Conservation (phyloP, 2,113 vertebrate species). For the Myanophis thanlyinensis region DNA sequence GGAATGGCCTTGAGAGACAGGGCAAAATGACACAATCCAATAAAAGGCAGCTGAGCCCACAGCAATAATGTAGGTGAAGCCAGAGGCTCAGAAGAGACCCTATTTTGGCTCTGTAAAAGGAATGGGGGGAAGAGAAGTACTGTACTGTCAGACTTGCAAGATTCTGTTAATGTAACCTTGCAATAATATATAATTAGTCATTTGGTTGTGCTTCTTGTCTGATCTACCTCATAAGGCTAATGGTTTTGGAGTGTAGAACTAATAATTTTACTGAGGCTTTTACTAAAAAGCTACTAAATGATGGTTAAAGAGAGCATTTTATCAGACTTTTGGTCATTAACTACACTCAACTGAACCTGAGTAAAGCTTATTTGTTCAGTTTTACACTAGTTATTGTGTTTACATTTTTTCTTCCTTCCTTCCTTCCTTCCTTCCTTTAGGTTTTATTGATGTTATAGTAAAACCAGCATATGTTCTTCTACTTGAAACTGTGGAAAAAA, state of each 20-base stretch:
- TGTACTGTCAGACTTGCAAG: not conserved
- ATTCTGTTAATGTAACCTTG: not conserved
- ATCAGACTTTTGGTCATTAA: not conserved
- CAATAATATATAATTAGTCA: not conserved
- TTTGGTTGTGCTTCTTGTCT: not conserved
- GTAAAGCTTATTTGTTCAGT: not conserved
- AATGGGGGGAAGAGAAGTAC: not conserved
- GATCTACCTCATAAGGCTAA: not conserved
- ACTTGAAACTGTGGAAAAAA: not conserved
- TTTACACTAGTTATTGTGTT: not conserved
- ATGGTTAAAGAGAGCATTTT: not conserved
- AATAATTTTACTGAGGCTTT: not conserved
- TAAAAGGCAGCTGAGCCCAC: not conserved
- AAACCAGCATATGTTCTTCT: constrained; percentile 2
- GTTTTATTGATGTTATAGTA: constrained; percentile 9
- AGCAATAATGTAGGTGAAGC: not conserved
- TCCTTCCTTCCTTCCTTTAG: not conserved
- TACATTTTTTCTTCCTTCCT: not conserved
- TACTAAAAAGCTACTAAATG: not conserved
- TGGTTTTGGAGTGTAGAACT: not conserved
- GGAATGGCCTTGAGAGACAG: not conserved
- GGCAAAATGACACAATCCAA: not conserved
- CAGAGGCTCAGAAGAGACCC: not conserved
- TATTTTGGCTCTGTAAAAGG: not conserved
- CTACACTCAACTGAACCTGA: not conserved